These are phyloP conservation scores for Tauraco erythrolophus DNA, from an alignment of 2,113 vertebrate species.

Conservation along the genomic window DNA sequence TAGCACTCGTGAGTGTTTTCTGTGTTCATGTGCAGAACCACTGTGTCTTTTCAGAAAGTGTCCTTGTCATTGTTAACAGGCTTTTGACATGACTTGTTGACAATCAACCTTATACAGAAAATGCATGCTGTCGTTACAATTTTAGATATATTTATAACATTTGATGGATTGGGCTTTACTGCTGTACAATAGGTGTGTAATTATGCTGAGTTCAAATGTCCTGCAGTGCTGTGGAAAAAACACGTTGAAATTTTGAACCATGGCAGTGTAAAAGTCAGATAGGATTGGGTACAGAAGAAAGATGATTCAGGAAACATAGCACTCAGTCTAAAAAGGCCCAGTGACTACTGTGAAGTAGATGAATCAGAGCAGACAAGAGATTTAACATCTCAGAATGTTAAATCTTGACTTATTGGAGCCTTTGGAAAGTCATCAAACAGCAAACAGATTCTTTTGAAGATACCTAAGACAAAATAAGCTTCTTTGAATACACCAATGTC, in stretches of 20 bases:
- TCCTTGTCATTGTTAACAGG: background rate
- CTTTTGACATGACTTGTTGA: background rate
- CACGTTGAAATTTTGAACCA: background rate
- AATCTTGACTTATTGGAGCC: background rate
- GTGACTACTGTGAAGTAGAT: background rate
- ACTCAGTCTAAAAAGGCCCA: background rate
- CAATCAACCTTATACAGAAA: background rate
- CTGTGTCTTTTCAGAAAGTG: background rate
- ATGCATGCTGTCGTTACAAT: background rate
- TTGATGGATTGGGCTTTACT: background rate
- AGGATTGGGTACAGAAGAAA: background rate
- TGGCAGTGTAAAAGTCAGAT: fast-evolving
- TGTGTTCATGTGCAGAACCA: background rate
- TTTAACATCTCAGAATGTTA: background rate
- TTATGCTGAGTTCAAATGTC: background rate
- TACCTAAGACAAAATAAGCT: background rate
- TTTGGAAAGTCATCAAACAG: background rate
- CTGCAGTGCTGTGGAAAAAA: background rate
- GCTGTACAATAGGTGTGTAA: background rate
- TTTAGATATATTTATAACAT: background rate
- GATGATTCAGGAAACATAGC: background rate
- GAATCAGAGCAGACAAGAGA: background rate
- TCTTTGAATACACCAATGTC: background rate
- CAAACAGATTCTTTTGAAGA: background rate
- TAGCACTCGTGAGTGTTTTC: background rate